Conservation (phyloP, 2,113 vertebrate species). For the Bos javanicus region DNA sequence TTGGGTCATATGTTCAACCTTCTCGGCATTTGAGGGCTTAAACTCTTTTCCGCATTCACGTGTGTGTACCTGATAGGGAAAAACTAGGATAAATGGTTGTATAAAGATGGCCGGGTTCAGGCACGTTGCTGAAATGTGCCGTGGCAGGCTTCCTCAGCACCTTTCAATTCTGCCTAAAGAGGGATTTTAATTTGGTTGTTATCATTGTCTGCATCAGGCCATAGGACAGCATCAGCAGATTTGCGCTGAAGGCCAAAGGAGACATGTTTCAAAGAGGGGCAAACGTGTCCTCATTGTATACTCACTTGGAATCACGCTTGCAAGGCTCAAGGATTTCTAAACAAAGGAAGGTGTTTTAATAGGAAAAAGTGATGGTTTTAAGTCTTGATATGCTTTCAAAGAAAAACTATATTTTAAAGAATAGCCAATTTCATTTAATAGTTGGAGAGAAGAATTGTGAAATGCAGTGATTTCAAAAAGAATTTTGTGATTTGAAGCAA, state of each 20-base stretch:
- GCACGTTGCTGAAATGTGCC: not conserved
- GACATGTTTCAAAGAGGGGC: not conserved
- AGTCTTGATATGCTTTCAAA: not conserved
- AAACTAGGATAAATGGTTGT: not conserved
- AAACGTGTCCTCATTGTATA: not conserved
- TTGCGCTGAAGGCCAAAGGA: slow-evolving; percentile 4
- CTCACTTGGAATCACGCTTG: not conserved
- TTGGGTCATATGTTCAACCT: not conserved
- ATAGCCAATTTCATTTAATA: not conserved
- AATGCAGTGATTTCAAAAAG: not conserved
- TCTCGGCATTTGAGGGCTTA: not conserved
- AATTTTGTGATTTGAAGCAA: not conserved
- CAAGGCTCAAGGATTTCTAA: slow-evolving; percentile 36
- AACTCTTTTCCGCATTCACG: not conserved
- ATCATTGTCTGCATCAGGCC: not conserved
- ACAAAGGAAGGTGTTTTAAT: slow-evolving; percentile 36
- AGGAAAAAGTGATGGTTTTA: not conserved
- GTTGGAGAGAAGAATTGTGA: not conserved
- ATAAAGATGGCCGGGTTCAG: not conserved
- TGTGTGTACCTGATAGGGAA: not conserved
- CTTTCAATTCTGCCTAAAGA: not conserved
- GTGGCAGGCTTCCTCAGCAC: not conserved
- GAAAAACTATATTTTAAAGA: not conserved
- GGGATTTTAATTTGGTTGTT: slow-evolving; percentile 9
- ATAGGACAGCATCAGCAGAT: not conserved